Evolutionary conservation across 2,113 vertebrate genomes (phyloP).

Genomic region (Oxygymnocypris stewartii): DNA sequence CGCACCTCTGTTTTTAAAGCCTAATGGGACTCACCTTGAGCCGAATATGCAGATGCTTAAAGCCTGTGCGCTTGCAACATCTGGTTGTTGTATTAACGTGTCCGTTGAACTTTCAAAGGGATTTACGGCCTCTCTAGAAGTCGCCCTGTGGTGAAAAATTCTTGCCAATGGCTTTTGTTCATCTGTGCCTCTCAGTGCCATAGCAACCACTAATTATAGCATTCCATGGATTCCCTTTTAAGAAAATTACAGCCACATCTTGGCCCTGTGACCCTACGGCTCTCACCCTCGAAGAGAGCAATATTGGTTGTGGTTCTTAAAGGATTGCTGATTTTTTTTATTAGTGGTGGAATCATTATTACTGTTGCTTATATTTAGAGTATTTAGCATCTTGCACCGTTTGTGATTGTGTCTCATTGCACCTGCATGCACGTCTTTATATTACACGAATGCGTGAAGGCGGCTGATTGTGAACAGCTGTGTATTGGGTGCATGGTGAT

Average conservation of each 20-base stretch:
- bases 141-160: slow-evolving; percentile 59
- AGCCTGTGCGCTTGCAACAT: slow-evolving; percentile 56
- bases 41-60: slow-evolving; percentile 48
- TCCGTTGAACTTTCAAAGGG: slow-evolving; percentile 65
- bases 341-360: not conserved
- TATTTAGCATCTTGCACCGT: not conserved
- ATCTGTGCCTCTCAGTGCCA: slow-evolving; percentile 58
- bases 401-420: not conserved
- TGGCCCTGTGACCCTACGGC: slow-evolving; percentile 46
- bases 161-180: slow-evolving; percentile 61
- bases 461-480: slow-evolving; percentile 13
- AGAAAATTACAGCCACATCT: slow-evolving; percentile 54
- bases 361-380: not conserved
- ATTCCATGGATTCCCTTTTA: slow-evolving; percentile 64
- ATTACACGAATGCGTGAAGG: not conserved
- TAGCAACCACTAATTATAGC: slow-evolving; percentile 67
- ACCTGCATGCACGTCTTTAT: not conserved
- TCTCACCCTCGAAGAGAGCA: slow-evolving; percentile 44
- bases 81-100: slow-evolving; percentile 64
- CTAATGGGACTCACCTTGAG: slow-evolving; percentile 51
- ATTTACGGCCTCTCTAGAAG: slow-evolving; percentile 59
- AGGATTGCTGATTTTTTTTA: not conserved
- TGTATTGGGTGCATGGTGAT: not conserved
- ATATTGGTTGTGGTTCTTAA: slow-evolving; percentile 32
- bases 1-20: slow-evolving; percentile 3